Base-by-base conservation (phyloP, 92 coral and sea anemone genomes). In the Bergia sp. region DNA sequence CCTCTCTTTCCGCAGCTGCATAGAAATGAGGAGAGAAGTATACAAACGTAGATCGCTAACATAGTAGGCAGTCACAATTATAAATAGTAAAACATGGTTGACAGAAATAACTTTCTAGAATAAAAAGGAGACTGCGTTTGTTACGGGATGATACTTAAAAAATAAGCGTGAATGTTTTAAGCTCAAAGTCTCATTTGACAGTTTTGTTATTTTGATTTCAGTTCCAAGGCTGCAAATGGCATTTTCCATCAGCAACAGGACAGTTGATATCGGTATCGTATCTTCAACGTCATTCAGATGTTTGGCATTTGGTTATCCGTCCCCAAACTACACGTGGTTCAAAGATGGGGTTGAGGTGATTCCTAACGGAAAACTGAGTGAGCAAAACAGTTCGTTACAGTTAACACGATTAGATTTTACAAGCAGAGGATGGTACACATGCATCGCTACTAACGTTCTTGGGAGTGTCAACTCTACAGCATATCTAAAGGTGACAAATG, bases 381-480 rank as follows among this genome's bases (percentile, higher is more conserved):
- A 82, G 21, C 57, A 64, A 66, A 42, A 82, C 38, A 82, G 75
- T 13, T 7, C 29, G 39, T 44, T 82, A 36, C 7, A 82, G 55
- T 43, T 82, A 42, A 64, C 76, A 23, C 53, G 21, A 5, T 10
- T 82, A 45, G 76, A 65, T 43, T 44, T 37, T 23, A n/a, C 53
- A 16, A 82, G 45, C 58, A n/a, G 12, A 6, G 86, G 86, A 3
- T 82, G 86, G 86, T 82, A 82, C 58, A 82, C 86, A 5, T 82
- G 86, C 86, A 21, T 8, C 5, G 86, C 76, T 42, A 43, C 38
- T 15, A 82, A 82, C 58, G 57, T 44, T 18, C 86, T 82, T 20
- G 86, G 86, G 36, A 41, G 58, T 64, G 55, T 82, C 58, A 82
- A 66, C 23, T 82, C 86, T 21, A 64, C 86, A 42, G 86, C 76